Evolutionary conservation across 2,797 vertebrate genomes (phyloP), one percentile per base, ranked within the genome.

Genomic region (Myotis myotis): DNA sequence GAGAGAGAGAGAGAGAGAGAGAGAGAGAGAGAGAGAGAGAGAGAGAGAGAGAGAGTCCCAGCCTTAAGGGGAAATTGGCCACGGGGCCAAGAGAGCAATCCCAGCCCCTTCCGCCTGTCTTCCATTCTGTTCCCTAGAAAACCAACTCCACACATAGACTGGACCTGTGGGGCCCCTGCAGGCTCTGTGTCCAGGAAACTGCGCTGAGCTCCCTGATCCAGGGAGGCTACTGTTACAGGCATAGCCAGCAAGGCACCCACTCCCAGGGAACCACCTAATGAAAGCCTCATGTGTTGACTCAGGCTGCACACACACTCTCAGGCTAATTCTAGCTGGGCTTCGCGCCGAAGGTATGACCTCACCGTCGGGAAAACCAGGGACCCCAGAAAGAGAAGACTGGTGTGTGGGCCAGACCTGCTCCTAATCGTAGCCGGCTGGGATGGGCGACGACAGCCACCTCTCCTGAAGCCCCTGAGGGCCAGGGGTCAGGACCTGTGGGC

Each of bases 291-390:
- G 93, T 30, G 83, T 80, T 30, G 41, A 84, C 89, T 36, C 85
- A 62, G 95, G 64, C 57, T 87, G 76, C 38, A 80, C 92, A 57
- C 90, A 89, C 88, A 85, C 74, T 70, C 91, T 91, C 57, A 4
- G 62, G 71, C 92, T 55, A 86, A 96, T 75, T 81, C 76, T 53
- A 95, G 76, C 23, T 22, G n/a, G 85, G 70, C 47, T 68, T 66
- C 0, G 0, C 66, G 97, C 97, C 96, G 64, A 97, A 92, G 93
- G 47, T 80, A 87, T 97, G 96, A 97, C 93, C 96, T 98, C 97
- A 97, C 92, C 30, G 75, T 44, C 36, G 2, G 97, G 93, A 84
- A 97, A 92, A 86, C 79, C 60, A 95, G 94, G 86, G 95, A 92
- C 76, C 36, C 78, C 85, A 6, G 5, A 66, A 76, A 84, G 89